These are phyloP conservation scores for Slavum lentiscoides DNA, from an alignment of 2,888 invertebrate genomes.

Conservation along the genomic window DNA sequence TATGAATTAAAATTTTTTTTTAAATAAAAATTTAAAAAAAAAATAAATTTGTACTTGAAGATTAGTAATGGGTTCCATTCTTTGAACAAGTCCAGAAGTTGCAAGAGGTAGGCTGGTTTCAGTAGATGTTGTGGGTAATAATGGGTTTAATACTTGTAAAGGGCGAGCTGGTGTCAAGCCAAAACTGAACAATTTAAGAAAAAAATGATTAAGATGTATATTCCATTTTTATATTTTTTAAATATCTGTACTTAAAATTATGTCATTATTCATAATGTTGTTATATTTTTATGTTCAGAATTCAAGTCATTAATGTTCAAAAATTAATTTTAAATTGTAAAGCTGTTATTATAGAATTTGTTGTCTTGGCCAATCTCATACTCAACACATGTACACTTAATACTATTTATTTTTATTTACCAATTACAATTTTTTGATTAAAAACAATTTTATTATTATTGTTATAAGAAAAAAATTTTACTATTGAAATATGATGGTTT, in stretches of 20 bases:
- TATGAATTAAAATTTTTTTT: conserved; percentile 4
- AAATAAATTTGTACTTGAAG: conserved; percentile 69
- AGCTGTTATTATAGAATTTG: background rate
- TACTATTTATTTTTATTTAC: too few species aligned
- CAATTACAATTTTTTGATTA: too few species aligned
- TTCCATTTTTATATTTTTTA: conserved; percentile 4
- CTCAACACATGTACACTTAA: too few species aligned
- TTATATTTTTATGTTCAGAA: too few species aligned
- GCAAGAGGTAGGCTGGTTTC: conserved; percentile 79
- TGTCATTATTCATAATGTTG: too few species aligned
- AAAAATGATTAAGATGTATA: background rate
- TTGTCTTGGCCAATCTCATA: background rate
- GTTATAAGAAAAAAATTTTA: background rate
- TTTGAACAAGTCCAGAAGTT: conserved; percentile 87
- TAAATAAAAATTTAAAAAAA: conserved; percentile 1
- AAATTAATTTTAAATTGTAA: too few species aligned
- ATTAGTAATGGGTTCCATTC: conserved; percentile 97
- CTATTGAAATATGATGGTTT: background rate
- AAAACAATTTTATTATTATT: background rate
- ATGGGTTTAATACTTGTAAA: conserved; percentile 74
- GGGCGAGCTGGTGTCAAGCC: conserved; percentile 86
- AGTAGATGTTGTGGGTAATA: conserved; percentile 77
- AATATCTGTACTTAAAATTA: background rate
- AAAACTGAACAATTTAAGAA: conserved; percentile 68
- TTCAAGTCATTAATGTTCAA: too few species aligned